Evolutionary conservation across 2,888 invertebrate species (phyloP).

Genomic region (Flexamia atlantica): DNA sequence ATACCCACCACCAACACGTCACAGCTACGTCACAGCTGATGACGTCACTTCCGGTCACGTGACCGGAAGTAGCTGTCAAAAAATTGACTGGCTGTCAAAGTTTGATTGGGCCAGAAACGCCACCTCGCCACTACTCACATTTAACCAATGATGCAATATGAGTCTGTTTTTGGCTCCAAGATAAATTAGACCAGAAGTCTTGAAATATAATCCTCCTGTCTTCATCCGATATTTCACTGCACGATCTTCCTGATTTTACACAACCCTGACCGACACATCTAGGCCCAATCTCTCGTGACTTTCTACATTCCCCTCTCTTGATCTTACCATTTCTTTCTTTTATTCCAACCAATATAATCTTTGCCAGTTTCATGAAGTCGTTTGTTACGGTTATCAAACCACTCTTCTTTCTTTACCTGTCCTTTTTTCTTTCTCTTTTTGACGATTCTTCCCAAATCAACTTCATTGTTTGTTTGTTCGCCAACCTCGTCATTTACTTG

Average conservation of each 20-base stretch:
- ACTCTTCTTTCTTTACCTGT: neutral
- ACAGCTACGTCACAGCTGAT: too few relatives aligned
- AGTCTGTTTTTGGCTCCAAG: slow-evolving; percentile 7
- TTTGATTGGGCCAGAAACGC: too few relatives aligned
- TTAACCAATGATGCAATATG: slow-evolving; percentile 17
- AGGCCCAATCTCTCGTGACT: slow-evolving; percentile 17
- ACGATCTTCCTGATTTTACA: neutral
- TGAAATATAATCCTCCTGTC: neutral
- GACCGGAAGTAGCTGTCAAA: too few relatives aligned
- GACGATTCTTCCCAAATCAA: neutral
- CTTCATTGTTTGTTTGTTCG: neutral
- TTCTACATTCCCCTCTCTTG: neutral
- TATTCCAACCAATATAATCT: slow-evolving; percentile 11
- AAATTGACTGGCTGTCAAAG: too few relatives aligned
- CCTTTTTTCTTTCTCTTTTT: slow-evolving; percentile 17
- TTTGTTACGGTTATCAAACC: neutral
- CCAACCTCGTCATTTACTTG: neutral
- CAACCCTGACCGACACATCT: slow-evolving; percentile 7
- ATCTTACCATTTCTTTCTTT: neutral
- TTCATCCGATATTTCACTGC: slow-evolving; percentile 8
- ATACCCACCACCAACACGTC: too few relatives aligned
- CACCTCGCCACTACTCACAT: too few relatives aligned
- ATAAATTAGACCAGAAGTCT: slow-evolving; percentile 35
- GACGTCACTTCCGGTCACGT: too few relatives aligned
- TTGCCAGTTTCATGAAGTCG: neutral